Percentiles rank a stretch among this genome's conserved stretches.
phyloP scores from a whole-genome alignment of 1,140 invertebrate species.

The Brachionus koreanus region DNA sequence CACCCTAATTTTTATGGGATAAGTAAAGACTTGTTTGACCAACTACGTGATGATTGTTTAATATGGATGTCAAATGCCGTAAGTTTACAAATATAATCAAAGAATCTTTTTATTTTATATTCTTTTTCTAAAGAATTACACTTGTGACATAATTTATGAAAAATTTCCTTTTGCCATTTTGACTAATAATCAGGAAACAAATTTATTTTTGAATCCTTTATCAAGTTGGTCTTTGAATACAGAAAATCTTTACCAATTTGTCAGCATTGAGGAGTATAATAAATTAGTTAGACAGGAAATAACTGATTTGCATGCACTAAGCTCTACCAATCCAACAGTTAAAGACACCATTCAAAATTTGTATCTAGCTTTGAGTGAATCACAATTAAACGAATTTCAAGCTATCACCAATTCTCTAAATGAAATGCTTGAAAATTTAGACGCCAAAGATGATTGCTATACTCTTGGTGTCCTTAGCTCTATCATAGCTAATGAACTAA shows the following conservation, averaged over 20 bases:
- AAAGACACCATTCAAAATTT: conserved; percentile 14
- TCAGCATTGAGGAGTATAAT: conserved; percentile 16
- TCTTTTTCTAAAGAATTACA: conserved; percentile 37
- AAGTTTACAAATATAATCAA: not conserved
- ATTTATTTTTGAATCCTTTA: conserved; percentile 29
- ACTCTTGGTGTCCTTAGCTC: conserved; percentile 14
- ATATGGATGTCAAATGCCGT: conserved; percentile 42
- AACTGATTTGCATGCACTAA: not conserved
- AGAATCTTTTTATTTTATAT: not conserved
- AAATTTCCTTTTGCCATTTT: conserved; percentile 37
- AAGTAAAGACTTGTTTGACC: conserved; percentile 20
- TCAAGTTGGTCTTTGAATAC: conserved; percentile 15
- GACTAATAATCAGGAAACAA: not conserved
- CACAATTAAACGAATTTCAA: not conserved
- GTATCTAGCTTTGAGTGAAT: not conserved
- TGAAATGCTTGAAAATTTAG: conserved; percentile 35
- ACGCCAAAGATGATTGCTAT: conserved; percentile 42
- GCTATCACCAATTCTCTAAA: not conserved
- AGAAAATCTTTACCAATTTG: not conserved
- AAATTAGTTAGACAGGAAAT: conserved; percentile 7
- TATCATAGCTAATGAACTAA: conserved; percentile 21
- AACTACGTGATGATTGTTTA: conserved; percentile 26
- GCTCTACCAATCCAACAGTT: not conserved
- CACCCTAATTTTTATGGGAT: conserved; percentile 13
- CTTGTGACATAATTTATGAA: conserved; percentile 41